Evolutionary conservation across 2,113 vertebrate species (phyloP).

Genomic region (Phodopus roborovskii): DNA sequence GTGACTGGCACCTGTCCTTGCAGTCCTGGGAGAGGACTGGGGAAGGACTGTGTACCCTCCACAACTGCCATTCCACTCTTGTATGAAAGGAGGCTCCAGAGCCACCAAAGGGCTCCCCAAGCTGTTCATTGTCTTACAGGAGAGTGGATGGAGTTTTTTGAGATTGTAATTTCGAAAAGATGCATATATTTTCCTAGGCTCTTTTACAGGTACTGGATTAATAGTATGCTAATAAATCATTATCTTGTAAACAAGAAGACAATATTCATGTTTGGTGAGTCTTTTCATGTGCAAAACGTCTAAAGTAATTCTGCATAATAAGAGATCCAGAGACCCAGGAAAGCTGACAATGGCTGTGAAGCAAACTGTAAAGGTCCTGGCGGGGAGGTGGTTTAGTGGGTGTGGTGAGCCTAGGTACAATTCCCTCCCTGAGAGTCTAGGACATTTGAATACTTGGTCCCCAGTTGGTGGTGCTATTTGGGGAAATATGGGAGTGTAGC

Average conservation of each 20-base stretch:
- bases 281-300: not conserved
- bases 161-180: conserved; percentile 59
- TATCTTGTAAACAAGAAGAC: conserved; percentile 53
- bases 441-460: not conserved
- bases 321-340: not conserved
- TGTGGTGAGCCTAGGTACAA: too few relatives aligned
- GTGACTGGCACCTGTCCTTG: conserved; percentile 81
- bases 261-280: not conserved
- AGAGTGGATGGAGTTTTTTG: not conserved
- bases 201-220: conserved; percentile 19
- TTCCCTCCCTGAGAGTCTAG: too few relatives aligned
- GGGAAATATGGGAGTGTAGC: not conserved
- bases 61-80: conserved; percentile 79
- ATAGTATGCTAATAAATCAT: conserved; percentile 1
- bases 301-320: not conserved
- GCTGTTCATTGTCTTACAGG: conserved; percentile 64
- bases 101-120: not conserved
- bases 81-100: conserved; percentile 79
- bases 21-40: conserved; percentile 82
- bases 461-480: not conserved
- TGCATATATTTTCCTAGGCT: conserved; percentile 13
- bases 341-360: not conserved
- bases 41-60: conserved; percentile 71
- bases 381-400: not conserved
- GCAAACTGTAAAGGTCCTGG: conserved; percentile 12